These are phyloP conservation scores for Agrochola litura DNA, from an alignment of 2,888 invertebrate genomes.

Conservation along the genomic window DNA sequence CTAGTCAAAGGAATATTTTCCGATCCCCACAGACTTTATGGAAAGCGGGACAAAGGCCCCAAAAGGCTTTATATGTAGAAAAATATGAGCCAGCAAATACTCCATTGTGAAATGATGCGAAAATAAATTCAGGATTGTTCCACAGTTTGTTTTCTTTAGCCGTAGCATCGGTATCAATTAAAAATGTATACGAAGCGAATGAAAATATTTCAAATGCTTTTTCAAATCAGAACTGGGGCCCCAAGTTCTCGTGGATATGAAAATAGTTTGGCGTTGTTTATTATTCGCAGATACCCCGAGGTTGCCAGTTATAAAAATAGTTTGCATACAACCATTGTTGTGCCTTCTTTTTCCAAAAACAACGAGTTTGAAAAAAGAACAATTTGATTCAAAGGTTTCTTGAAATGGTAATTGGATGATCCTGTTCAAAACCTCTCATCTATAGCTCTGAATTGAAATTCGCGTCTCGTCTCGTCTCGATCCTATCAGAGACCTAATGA, in stretches of 20 bases:
- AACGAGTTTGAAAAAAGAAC: not conserved
- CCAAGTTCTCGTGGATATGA: conserved; percentile 16
- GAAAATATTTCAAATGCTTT: conserved; percentile 43
- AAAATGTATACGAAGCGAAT: conserved; percentile 29
- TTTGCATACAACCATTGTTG: not conserved
- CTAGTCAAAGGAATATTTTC: conserved; percentile 62
- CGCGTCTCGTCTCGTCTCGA: not conserved
- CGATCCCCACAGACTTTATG: conserved; percentile 46
- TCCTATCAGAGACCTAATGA: conserved; percentile 23
- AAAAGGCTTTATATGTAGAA: conserved; percentile 51
- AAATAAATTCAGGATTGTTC: conserved; percentile 32
- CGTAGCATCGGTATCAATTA: conserved; percentile 21
- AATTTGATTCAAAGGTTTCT: conserved; percentile 2
- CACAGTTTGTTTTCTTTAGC: conserved; percentile 29
- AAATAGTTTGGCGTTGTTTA: conserved; percentile 30
- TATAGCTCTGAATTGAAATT: conserved; percentile 24
- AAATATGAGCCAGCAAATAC: conserved; percentile 47
- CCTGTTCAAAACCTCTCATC: conserved; percentile 5
- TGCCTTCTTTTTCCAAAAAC: not conserved
- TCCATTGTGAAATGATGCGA: conserved; percentile 45
- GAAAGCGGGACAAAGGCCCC: conserved; percentile 59
- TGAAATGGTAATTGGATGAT: conserved; percentile 20
- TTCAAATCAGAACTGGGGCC: conserved; percentile 11
- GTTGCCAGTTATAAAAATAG: conserved; percentile 23
- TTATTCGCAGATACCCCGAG: not conserved